Evolutionary conservation across 2,113 vertebrate genomes (phyloP).

Genomic region (Ivindomyrus marchei): DNA sequence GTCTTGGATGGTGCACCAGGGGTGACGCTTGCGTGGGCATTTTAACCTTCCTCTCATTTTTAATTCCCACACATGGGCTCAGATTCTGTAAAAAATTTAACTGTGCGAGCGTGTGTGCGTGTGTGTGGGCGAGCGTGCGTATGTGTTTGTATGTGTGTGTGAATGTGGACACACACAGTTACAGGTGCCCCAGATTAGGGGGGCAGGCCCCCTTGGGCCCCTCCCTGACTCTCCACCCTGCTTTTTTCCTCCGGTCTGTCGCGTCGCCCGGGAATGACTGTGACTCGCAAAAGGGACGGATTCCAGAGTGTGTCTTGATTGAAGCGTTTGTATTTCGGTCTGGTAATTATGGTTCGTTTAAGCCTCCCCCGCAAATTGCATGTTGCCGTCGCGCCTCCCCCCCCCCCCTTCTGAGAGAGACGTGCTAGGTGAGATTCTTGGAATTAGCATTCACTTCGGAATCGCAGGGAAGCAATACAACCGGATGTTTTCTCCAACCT

Average conservation of each 20-base stretch:
- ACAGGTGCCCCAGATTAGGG: not conserved
- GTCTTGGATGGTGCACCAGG: not conserved
- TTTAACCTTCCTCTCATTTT: not conserved
- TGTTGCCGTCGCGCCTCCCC: not conserved
- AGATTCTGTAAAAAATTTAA: not conserved
- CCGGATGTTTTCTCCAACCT: conserved; percentile 4
- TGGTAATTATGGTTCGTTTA: conserved; percentile 6
- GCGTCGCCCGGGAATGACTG: not conserved
- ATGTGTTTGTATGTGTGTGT: not conserved
- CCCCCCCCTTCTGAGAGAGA: not conserved
- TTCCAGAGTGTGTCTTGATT: not conserved
- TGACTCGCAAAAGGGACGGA: not conserved
- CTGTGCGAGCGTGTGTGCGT: not conserved
- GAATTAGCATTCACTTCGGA: conserved; percentile 6
- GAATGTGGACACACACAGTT: not conserved
- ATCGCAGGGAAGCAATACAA: not conserved
- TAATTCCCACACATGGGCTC: not conserved
- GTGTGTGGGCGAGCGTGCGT: no score
- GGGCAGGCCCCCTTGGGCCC: not conserved
- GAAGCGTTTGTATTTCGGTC: not conserved
- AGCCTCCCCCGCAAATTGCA: conserved; percentile 12
- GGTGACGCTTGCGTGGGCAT: not conserved
- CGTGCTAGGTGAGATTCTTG: not conserved
- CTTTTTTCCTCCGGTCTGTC: not conserved
- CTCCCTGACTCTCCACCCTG: not conserved